These are phyloP conservation scores for Sebastes iracundus DNA, from an alignment of 2,797 vertebrate species.

Conservation along the genomic window DNA sequence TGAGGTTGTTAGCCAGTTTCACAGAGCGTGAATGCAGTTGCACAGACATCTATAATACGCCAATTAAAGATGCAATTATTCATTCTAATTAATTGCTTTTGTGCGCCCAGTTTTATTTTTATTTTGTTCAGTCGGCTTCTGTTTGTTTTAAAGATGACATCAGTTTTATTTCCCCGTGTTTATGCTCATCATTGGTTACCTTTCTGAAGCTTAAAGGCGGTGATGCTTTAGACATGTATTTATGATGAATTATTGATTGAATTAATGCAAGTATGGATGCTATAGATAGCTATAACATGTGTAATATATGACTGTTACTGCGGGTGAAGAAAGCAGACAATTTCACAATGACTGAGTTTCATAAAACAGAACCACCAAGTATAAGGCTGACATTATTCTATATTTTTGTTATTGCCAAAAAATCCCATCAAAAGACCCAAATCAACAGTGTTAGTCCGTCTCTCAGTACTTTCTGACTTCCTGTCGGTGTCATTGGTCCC, in stretches of 20 bases:
- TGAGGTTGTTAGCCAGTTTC: neutral
- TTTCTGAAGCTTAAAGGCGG: neutral
- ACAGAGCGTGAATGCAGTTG: neutral
- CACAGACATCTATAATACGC: neutral
- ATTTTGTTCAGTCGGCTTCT: neutral
- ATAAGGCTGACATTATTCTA: too few relatives aligned
- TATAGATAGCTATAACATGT: too few relatives aligned
- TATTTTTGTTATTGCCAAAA: too few relatives aligned
- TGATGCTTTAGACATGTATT: neutral
- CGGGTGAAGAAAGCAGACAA: neutral
- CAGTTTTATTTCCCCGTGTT: neutral
- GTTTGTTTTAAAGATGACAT: neutral
- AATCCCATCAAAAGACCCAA: too few relatives aligned
- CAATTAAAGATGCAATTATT: slow-evolving; percentile 14
- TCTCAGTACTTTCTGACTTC: too few relatives aligned
- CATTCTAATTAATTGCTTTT: neutral
- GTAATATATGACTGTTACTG: too few relatives aligned
- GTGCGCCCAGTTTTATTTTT: neutral
- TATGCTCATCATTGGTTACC: neutral
- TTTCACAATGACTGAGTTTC: too few relatives aligned
- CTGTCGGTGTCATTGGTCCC: too few relatives aligned
- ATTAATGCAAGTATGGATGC: neutral
- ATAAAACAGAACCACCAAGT: too few relatives aligned
- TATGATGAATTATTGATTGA: slow-evolving; percentile 1
- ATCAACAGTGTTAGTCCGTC: too few relatives aligned